phyloP scores from a whole-genome alignment of 2,113 vertebrate genomes.

The Smithornis capensis region DNA sequence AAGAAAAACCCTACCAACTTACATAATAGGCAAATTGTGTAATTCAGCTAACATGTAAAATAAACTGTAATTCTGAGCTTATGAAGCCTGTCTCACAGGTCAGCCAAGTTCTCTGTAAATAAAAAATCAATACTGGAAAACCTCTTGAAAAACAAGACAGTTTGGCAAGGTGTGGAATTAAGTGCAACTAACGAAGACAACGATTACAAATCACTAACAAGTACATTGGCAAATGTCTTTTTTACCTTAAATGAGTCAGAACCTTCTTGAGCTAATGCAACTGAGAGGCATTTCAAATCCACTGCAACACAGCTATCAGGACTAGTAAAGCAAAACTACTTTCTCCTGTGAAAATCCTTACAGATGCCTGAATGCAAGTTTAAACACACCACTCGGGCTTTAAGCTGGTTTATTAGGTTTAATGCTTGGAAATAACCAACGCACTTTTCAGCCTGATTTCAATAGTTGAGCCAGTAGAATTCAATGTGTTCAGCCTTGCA shows the following conservation, averaged over 20 bases:
- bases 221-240: neutral
- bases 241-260: neutral
- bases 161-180: neutral
- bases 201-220: neutral
- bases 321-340: neutral
- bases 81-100: neutral
- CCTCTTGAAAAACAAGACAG: neutral
- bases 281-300: neutral
- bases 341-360: neutral
- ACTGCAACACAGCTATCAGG: neutral
- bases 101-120: neutral
- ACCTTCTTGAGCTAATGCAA: neutral
- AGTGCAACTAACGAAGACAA: neutral
- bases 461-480: neutral
- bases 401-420: slow-evolving; percentile 18
- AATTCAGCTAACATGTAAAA: neutral
- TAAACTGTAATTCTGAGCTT: neutral
- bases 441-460: neutral
- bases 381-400: neutral
- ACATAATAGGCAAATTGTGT: neutral
- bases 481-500: neutral
- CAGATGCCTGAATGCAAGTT: neutral
- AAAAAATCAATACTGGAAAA: neutral
- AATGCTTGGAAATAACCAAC: neutral
- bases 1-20: neutral